phyloP scores from a whole-genome alignment of 1,140 invertebrate species.

The Anastrepha obliqua region DNA sequence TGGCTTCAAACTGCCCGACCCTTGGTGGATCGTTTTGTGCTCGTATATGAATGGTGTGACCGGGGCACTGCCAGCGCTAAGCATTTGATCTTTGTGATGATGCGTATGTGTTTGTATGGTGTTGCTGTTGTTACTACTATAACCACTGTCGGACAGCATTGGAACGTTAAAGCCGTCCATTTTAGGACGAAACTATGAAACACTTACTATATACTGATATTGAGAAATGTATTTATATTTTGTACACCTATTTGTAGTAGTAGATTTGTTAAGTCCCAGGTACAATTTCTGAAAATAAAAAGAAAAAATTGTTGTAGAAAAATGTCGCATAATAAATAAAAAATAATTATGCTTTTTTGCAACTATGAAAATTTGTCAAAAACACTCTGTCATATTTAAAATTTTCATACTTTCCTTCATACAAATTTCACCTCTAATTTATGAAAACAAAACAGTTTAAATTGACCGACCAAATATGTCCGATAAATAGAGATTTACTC shows the following conservation, averaged over 20 bases:
- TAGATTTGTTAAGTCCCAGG: conserved; percentile 41
- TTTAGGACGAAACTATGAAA: not conserved
- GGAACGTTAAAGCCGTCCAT: conserved; percentile 70
- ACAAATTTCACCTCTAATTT: too few species aligned
- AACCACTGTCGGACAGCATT: conserved; percentile 65
- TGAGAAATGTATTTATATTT: not conserved
- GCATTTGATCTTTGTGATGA: conserved; percentile 72
- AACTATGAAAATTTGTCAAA: too few species aligned
- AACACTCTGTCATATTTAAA: too few species aligned
- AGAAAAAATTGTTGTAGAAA: not conserved
- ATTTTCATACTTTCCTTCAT: too few species aligned
- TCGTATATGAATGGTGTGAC: conserved; percentile 64
- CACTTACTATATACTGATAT: not conserved
- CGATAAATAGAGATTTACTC: too few species aligned
- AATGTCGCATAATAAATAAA: too few species aligned
- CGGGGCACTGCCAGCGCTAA: conserved; percentile 66
- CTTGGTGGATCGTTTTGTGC: not conserved
- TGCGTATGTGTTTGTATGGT: conserved; percentile 58
- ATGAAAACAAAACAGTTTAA: too few species aligned
- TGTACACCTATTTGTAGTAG: not conserved
- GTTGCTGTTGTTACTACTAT: conserved; percentile 58
- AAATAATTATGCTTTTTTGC: too few species aligned
- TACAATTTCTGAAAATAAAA: conserved; percentile 23
- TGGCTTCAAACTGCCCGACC: conserved; percentile 31
- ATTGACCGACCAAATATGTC: too few species aligned